Conservation (phyloP, 2,888 invertebrate species). For the Hoplodrina ambigua region DNA sequence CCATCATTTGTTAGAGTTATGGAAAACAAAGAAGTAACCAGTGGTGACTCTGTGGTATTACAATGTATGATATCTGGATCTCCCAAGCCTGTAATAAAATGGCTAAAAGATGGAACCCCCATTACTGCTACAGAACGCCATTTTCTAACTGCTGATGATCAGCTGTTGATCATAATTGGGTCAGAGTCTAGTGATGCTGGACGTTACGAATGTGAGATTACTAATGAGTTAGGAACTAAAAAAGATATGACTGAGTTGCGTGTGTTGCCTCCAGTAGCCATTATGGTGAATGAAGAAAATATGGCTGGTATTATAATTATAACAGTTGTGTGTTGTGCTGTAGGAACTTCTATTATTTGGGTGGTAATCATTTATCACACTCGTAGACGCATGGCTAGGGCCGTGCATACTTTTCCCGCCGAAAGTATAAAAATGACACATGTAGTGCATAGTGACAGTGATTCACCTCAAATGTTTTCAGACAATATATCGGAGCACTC, state of each 20-base stretch:
- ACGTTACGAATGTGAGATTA: slow-evolving; percentile 96
- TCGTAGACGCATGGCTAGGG: slow-evolving; percentile 91
- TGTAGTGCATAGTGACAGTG: slow-evolving; percentile 88
- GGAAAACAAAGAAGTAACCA: slow-evolving; percentile 95
- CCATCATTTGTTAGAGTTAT: slow-evolving; percentile 96
- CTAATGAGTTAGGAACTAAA: slow-evolving; percentile 95
- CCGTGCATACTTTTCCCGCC: slow-evolving; percentile 85
- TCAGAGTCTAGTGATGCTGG: slow-evolving; percentile 95
- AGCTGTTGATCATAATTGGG: slow-evolving; percentile 96
- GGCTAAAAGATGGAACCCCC: slow-evolving; percentile 96
- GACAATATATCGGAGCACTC: slow-evolving; percentile 94
- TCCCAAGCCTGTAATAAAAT: slow-evolving; percentile 94
- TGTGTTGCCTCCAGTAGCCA: slow-evolving; percentile 91
- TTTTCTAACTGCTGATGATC: slow-evolving; percentile 96
- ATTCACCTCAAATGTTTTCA: slow-evolving; percentile 87
- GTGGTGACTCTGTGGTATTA: slow-evolving; percentile 96
- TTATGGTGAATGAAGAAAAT: slow-evolving; percentile 92
- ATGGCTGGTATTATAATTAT: slow-evolving; percentile 97
- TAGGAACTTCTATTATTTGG: slow-evolving; percentile 97
- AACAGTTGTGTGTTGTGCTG: slow-evolving; percentile 96
- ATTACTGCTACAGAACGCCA: slow-evolving; percentile 94
- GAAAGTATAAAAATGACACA: slow-evolving; percentile 88
- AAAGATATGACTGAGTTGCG: slow-evolving; percentile 93
- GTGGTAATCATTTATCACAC: slow-evolving; percentile 97
- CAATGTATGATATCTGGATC: slow-evolving; percentile 97